Conservation (phyloP, 2,113 vertebrate genomes). For the Pardalotus punctatus region DNA sequence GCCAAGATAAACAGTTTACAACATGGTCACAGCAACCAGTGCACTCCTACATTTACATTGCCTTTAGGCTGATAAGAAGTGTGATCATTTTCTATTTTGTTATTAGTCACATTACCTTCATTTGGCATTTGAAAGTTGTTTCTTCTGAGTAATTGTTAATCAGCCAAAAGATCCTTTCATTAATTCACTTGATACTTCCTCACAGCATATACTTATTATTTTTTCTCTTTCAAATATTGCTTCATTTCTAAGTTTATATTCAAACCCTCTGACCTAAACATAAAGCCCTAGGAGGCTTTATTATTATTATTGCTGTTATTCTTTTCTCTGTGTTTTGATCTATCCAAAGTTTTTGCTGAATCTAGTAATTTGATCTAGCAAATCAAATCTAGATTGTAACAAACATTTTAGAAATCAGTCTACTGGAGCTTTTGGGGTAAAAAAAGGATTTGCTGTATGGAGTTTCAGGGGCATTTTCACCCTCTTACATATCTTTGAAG, state of each 20-base stretch:
- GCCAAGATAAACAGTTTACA: neutral
- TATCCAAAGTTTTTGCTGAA: neutral
- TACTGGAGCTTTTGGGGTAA: neutral
- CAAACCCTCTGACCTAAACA: neutral
- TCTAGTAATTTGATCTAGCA: neutral
- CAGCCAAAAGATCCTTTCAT: neutral
- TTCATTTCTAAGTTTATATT: neutral
- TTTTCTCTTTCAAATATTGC: slow-evolving; percentile 12
- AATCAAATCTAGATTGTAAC: neutral
- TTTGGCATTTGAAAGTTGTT: neutral
- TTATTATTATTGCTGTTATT: slow-evolving; percentile 3
- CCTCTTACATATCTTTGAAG: neutral
- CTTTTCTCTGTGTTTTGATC: neutral
- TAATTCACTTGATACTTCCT: neutral
- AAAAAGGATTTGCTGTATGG: neutral
- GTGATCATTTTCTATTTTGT: neutral
- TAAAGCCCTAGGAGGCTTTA: neutral
- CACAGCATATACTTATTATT: neutral
- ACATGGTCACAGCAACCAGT: neutral
- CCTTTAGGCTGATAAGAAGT: neutral
- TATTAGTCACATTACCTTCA: slow-evolving; percentile 10
- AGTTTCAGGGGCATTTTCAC: neutral
- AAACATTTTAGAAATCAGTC: neutral
- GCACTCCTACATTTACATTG: neutral
- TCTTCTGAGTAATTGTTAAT: slow-evolving; percentile 15